Evolutionary conservation across 2,797 vertebrate species (phyloP), one percentile per base, ranked within the genome.

Genomic region (Catharus ustulatus): DNA sequence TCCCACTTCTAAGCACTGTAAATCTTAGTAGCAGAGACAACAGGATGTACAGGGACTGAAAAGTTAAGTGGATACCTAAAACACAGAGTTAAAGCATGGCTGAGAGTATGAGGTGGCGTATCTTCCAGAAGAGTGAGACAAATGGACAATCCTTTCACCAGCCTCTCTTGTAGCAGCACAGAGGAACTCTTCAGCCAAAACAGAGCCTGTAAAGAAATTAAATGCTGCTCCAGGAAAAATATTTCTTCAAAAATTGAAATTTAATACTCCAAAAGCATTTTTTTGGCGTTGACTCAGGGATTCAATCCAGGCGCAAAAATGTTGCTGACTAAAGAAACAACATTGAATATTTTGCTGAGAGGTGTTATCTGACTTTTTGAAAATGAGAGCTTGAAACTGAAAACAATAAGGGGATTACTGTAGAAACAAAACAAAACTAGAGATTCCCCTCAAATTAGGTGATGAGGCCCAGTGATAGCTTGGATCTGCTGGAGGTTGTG

Each of bases 61-160:
- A 82, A 59, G 21, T 23, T 89, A 20, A 74, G 82, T 82, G 15
- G 12, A 8, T 48, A n/a, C 13, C 11, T 34, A 58, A 76, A 52
- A 8, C 7, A 46, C 13, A 40, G 57, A 58, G 48, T 12, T 52
- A 61, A 43, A 87, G 69, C 2, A 5, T 54, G 64, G 1, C 40
- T 88, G 62, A 43, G 40, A 73, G 14, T 3, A 13, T 19, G 30
- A 36, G 7, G 5, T 1, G 7, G 23, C 0, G 0, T 75, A 86
- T 77, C 22, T 75, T 90, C 45, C 23, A 59, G 24, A 76, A 86
- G 27, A 29, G 45, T 62, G 46, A 79, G 43, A 75, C 0, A 71
- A 38, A 15, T 64, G 45, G 64, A 2, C 5, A 73, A 26, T 59
- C 38, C 83, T 34, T 83, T 17, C 34, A 87, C 64, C 30, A 89